These are phyloP conservation scores for Tenthredo mesomela DNA, from an alignment of 2,888 invertebrate species.

Conservation along the genomic window DNA sequence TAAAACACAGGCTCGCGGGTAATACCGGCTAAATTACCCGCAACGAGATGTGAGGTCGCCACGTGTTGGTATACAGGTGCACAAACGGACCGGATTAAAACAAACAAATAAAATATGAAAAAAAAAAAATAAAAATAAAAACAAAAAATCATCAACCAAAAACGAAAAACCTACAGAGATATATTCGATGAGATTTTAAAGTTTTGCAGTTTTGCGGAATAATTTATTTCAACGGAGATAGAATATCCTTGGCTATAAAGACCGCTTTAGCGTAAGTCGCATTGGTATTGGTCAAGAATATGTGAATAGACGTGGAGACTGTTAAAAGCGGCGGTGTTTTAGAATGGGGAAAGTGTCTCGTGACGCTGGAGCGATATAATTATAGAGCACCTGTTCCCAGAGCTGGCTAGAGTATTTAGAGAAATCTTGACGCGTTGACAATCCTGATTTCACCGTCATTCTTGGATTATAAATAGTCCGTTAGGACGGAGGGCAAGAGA, in stretches of 20 bases:
- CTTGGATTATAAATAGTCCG: constrained; percentile 38
- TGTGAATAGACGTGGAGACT: neutral
- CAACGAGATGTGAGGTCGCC: constrained; percentile 64
- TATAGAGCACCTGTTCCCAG: constrained; percentile 1
- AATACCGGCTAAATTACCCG: constrained; percentile 70
- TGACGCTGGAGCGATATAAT: constrained; percentile 12
- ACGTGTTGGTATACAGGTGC: constrained; percentile 55
- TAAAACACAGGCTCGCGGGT: constrained; percentile 70
- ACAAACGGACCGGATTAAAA: neutral
- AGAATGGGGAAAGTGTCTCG: constrained; percentile 12
- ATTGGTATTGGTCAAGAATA: neutral
- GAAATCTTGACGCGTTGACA: constrained; percentile 44
- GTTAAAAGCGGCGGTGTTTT: neutral
- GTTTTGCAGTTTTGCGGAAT: neutral
- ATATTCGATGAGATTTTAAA: neutral
- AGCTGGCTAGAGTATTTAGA: neutral
- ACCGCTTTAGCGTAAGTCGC: neutral
- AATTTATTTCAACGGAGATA: neutral
- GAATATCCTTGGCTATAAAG: too few species aligned
- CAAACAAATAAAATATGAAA: neutral
- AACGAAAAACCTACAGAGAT: neutral
- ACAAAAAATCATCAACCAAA: neutral
- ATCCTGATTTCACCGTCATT: constrained; percentile 48
- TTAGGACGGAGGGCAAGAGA: constrained; percentile 52
- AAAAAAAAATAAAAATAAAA: neutral